Evolutionary conservation across 2,113 vertebrate genomes (phyloP).

Genomic region (Phycodurus eques): DNA sequence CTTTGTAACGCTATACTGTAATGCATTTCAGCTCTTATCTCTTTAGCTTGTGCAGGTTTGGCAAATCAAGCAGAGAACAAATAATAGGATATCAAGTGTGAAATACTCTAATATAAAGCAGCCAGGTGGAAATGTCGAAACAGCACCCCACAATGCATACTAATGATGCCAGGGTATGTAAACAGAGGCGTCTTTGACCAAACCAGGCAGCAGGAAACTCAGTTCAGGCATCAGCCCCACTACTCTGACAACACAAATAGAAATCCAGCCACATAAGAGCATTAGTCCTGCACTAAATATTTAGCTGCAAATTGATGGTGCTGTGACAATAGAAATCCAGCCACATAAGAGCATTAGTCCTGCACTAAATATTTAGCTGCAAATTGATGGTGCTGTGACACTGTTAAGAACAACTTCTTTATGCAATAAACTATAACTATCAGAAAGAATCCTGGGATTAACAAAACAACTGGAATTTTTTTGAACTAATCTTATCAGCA

Average conservation of each 20-base stretch:
- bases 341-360: background rate
- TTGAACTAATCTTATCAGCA: background rate
- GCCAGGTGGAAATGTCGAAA: conserved; percentile 16
- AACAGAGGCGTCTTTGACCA: conserved; percentile 60
- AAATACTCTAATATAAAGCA: conserved; percentile 6
- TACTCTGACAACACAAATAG: conserved; percentile 4
- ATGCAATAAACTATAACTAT: background rate
- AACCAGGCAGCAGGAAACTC: conserved; percentile 31
- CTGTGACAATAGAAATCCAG: background rate
- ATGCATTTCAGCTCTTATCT: background rate
- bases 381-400: background rate
- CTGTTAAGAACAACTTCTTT: background rate
- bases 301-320: background rate
- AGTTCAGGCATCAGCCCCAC: conserved; percentile 26
- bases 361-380: background rate
- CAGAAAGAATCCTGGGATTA: background rate
- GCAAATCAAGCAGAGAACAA: background rate
- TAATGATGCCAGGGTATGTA: conserved; percentile 33
- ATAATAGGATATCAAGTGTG: background rate
- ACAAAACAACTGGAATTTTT: background rate
- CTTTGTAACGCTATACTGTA: background rate
- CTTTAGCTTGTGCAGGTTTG: background rate
- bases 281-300: background rate
- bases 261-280: background rate
- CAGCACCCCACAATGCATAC: conserved; percentile 48